phyloP scores from a whole-genome alignment of 2,888 invertebrate species.

The Imbricaverruca yamaguchii region DNA sequence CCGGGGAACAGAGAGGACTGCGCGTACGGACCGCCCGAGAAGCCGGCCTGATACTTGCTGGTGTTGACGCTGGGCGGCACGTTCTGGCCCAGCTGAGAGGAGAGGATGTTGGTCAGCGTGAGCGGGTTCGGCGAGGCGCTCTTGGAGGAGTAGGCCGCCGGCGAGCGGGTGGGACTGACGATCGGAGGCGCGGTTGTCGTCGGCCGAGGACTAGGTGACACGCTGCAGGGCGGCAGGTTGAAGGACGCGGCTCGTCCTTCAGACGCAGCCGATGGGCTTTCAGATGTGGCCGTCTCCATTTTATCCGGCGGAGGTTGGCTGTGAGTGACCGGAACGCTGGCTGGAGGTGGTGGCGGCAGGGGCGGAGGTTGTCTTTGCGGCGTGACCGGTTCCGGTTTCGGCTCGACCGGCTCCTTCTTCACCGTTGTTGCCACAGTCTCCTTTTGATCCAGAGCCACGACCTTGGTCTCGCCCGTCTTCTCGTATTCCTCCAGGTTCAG shows the following conservation, averaged over 20 bases:
- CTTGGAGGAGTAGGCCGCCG: not conserved
- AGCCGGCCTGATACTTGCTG: too few relatives aligned
- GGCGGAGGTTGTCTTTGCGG: conserved; percentile 39
- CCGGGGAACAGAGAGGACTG: conserved; percentile 85
- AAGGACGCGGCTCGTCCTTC: not conserved
- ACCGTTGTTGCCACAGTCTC: conserved; percentile 35
- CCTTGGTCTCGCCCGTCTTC: conserved; percentile 91
- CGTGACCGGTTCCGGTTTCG: conserved; percentile 43
- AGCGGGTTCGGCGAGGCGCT: not conserved
- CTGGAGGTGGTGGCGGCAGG: conserved; percentile 32
- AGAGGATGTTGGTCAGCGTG: not conserved
- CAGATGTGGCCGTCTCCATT: conserved; percentile 14
- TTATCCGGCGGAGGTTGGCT: conserved; percentile 36
- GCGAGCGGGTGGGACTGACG: not conserved
- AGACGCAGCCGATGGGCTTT: not conserved
- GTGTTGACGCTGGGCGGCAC: too few relatives aligned
- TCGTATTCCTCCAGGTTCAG: conserved; percentile 92
- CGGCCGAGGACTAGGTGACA: not conserved
- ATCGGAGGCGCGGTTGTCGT: not conserved
- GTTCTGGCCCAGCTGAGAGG: too few relatives aligned
- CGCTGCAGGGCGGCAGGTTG: not conserved
- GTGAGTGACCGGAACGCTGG: conserved; percentile 45
- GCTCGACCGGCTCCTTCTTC: conserved; percentile 28
- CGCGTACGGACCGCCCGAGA: too few relatives aligned
- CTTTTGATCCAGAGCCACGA: conserved; percentile 32